Evolutionary conservation across 2,113 vertebrate species (phyloP).

Genomic region (Protobothrops mucrosquamatus): DNA sequence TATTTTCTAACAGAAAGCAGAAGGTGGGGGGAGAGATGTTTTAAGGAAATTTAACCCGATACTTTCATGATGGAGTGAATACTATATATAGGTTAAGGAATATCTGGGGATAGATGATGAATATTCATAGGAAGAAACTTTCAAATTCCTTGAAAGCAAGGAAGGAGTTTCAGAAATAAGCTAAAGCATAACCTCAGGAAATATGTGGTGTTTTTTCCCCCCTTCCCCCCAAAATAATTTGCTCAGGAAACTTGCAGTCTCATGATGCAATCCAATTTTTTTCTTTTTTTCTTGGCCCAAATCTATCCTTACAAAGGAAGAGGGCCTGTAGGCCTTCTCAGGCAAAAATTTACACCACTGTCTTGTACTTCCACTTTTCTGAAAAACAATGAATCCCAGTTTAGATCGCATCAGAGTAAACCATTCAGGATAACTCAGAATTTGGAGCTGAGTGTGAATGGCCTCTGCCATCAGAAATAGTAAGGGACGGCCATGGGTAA

Average conservation of each 20-base stretch:
- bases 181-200: not conserved
- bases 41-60: not conserved
- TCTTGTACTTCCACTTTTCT: not conserved
- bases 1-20: slow-evolving; percentile 77
- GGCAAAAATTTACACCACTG: not conserved
- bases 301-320: no score
- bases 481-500: no score
- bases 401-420: not conserved
- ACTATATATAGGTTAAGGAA: not conserved
- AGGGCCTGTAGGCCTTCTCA: not conserved
- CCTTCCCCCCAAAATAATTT: no score
- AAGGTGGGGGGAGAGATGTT: slow-evolving; percentile 28
- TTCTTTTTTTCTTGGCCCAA: no score
- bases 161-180: not conserved
- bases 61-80: not conserved
- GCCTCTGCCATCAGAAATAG: not conserved
- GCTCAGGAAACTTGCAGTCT: no score
- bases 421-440: not conserved
- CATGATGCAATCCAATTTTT: not conserved
- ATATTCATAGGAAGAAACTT: not conserved
- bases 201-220: not conserved
- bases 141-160: not conserved
- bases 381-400: not conserved
- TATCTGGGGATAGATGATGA: not conserved
- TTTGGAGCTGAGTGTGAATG: not conserved